Conservation (phyloP, 2,888 invertebrate species). For the Limenitis camilla region DNA sequence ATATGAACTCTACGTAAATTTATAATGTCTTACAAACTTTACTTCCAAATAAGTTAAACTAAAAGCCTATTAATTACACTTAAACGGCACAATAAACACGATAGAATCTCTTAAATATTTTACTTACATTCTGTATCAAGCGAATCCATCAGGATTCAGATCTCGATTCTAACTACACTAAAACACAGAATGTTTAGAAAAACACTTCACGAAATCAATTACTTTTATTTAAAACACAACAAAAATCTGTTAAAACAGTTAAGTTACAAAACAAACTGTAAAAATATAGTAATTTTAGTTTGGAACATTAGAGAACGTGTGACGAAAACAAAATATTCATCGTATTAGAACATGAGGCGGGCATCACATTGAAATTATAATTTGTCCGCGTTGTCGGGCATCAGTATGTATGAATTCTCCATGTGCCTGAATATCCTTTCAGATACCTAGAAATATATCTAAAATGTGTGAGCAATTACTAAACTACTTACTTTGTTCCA, state of each 20-base stretch:
- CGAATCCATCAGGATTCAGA: conserved; percentile 25
- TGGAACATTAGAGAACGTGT: background rate
- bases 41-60: too few relatives aligned
- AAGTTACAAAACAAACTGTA: conserved; percentile 16
- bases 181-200: conserved; percentile 6
- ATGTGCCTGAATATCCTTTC: conserved; percentile 20
- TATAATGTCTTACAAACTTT: too few relatives aligned
- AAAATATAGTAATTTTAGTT: conserved; percentile 17
- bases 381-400: conserved; percentile 39
- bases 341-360: conserved; percentile 35
- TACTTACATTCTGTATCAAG: conserved; percentile 26
- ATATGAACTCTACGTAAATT: too few relatives aligned
- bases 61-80: too few relatives aligned
- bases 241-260: background rate
- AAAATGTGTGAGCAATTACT: conserved; percentile 1
- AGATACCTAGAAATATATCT: conserved; percentile 21
- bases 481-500: conserved; percentile 2
- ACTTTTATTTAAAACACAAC: background rate
- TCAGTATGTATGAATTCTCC: conserved; percentile 48
- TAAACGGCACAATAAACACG: too few relatives aligned
- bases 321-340: conserved; percentile 28
- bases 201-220: conserved; percentile 11
- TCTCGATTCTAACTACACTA: background rate
- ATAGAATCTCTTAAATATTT: too few relatives aligned
- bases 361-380: conserved; percentile 62